phyloP scores from a whole-genome alignment of 1,140 invertebrate genomes.

The Tachypleus tridentatus region DNA sequence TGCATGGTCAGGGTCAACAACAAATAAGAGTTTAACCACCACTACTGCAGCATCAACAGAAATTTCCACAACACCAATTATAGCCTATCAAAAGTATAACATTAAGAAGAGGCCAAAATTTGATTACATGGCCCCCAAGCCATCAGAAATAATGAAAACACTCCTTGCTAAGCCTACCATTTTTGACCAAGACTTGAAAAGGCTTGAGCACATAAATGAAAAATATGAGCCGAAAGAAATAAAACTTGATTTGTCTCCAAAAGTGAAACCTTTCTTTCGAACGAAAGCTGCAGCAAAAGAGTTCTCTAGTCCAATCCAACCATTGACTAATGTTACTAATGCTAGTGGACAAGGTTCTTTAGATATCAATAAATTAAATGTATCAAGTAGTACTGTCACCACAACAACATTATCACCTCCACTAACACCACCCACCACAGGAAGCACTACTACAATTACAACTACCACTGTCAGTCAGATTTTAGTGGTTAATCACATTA shows the following conservation, averaged over 20 bases:
- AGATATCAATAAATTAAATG: conserved; percentile 9
- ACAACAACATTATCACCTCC: conserved; percentile 11
- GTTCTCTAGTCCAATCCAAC: conserved; percentile 26
- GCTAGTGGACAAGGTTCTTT: conserved; percentile 8
- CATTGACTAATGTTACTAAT: conserved; percentile 1
- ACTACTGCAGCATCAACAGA: conserved; percentile 17
- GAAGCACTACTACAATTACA: too few species aligned
- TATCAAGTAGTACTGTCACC: conserved; percentile 7
- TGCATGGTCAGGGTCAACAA: conserved; percentile 52
- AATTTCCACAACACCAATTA: conserved; percentile 13
- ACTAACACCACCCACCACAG: conserved; percentile 5
- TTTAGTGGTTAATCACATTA: too few species aligned
- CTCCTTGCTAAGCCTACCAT: conserved; percentile 82
- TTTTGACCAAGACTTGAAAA: conserved; percentile 88
- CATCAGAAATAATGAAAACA: conserved; percentile 85
- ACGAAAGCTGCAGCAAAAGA: conserved; percentile 35
- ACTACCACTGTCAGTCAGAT: too few species aligned
- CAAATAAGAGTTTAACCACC: conserved; percentile 12
- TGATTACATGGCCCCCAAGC: conserved; percentile 39
- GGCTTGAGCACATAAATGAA: conserved; percentile 73
- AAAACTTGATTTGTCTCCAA: conserved; percentile 12
- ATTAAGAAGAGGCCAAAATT: conserved; percentile 34
- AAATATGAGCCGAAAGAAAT: conserved; percentile 61
- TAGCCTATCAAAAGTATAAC: conserved; percentile 41
- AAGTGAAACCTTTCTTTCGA: conserved; percentile 25